Conservation (phyloP, 2,888 invertebrate genomes). For the Hemaris fuciformis region DNA sequence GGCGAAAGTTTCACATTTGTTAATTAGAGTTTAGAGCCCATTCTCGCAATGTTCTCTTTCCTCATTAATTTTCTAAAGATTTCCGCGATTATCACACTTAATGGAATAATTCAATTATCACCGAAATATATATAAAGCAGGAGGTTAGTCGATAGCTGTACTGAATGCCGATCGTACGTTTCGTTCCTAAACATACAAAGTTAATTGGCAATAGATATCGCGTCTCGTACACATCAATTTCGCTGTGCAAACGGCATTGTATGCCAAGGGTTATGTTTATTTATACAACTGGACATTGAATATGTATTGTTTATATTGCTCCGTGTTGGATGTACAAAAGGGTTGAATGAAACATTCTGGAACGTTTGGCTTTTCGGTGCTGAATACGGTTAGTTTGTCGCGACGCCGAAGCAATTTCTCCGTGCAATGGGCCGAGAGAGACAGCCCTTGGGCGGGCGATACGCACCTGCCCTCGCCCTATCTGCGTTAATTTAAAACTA, state of each 20-base stretch:
- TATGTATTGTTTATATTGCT: slow-evolving; percentile 28
- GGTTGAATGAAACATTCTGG: slow-evolving; percentile 27
- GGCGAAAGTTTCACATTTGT: slow-evolving; percentile 56
- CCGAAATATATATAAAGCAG: background rate
- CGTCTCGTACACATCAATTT: slow-evolving; percentile 40
- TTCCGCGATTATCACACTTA: slow-evolving; percentile 26
- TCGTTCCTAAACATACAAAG: slow-evolving; percentile 29
- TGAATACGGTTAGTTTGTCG: slow-evolving; percentile 52
- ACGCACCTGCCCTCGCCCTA: slow-evolving; percentile 29
- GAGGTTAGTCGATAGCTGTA: background rate
- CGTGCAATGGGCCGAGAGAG: slow-evolving; percentile 48
- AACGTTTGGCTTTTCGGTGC: slow-evolving; percentile 38
- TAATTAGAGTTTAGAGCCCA: slow-evolving; percentile 57
- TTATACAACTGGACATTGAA: slow-evolving; percentile 17
- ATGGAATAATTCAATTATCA: slow-evolving; percentile 24
- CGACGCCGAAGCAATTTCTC: slow-evolving; percentile 46
- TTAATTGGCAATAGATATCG: slow-evolving; percentile 35
- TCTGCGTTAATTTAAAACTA: background rate
- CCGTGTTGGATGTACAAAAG: slow-evolving; percentile 37
- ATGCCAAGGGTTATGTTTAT: slow-evolving; percentile 30
- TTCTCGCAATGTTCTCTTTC: slow-evolving; percentile 21
- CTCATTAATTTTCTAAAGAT: slow-evolving; percentile 32
- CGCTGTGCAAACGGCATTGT: slow-evolving; percentile 38
- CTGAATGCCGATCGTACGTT: slow-evolving; percentile 6
- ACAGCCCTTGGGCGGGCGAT: slow-evolving; percentile 34